Base-by-base conservation (phyloP, 92 coral and sea anemone genomes). In the Epizoanthus stellaris region DNA sequence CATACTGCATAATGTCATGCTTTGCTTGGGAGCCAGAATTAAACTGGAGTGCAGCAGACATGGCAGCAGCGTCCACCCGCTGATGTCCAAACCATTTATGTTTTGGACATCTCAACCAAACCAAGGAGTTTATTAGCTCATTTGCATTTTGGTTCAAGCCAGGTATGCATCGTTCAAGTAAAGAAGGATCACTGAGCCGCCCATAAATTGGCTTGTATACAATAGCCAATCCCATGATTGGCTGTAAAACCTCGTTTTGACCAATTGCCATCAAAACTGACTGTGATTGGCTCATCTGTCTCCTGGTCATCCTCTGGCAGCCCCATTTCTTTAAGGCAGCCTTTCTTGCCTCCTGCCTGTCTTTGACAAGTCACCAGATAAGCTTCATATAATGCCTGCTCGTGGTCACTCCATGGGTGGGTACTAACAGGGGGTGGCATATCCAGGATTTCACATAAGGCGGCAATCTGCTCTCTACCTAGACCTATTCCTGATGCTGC, bases 241-340 rank as follows among this genome's bases (percentile, higher is more conserved):
- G 91, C 85, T 65, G 88, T 88, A 21, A 70, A 84, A 21, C 88
- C 91, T 71, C 88, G 34, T 77, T 58, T 88, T 36, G 91, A 76
- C 88, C 88, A 88, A n/a, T 88, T 84, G 12, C 88, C 85, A 88
- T 88, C 75, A 85, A 76, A 88, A 75, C 80, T 82, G 67, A 88
- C 76, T 34, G 91, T 75, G 34, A 88, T 88, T 59, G 66, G 43
- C 30, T 82, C 87, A 6, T 38, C 84, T 59, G 72, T 80, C 71
- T 60, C 45, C n/a, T 60, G 58, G 40, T 88, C 79, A 20, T 54
- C 73, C 25, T 77, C 77, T 61, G 39, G 45, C 30, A 88, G 39
- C 53, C 77, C 77, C 67, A 64, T 75, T 21, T 63, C 84, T 14
- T 67, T 70, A 83, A 73, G 30, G 88, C 91, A 53, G 36, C n/a